phyloP scores from a whole-genome alignment of 2,113 vertebrate species.

The Heterocephalus glaber region DNA sequence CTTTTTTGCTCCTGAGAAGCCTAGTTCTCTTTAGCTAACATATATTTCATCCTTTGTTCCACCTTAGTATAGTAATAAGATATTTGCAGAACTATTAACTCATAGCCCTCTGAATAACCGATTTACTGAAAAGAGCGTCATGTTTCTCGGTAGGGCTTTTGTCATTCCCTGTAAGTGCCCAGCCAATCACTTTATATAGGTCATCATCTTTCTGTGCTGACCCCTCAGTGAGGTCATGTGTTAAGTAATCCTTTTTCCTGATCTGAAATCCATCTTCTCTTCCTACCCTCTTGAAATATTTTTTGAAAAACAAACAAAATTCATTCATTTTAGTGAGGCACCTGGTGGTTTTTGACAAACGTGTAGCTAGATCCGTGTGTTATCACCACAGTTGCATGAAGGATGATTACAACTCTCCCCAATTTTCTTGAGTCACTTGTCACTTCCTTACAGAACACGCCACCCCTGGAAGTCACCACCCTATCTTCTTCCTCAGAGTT shows the following conservation, averaged over 20 bases:
- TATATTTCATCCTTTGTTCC: neutral
- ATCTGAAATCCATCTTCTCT: neutral
- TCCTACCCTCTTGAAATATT: neutral
- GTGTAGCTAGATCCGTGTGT: neutral
- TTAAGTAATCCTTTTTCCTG: neutral
- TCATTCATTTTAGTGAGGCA: neutral
- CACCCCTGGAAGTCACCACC: neutral
- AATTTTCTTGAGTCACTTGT: neutral
- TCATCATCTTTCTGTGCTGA: neutral
- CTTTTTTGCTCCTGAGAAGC: neutral
- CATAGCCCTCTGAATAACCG: neutral
- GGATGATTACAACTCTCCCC: neutral
- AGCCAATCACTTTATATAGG: neutral
- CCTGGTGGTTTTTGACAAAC: neutral
- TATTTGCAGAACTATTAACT: neutral
- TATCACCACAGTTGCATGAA: neutral
- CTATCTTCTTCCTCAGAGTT: neutral
- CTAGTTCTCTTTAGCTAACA: neutral
- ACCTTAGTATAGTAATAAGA: neutral
- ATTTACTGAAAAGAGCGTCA: neutral
- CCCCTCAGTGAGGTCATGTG: neutral
- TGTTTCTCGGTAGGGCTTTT: neutral
- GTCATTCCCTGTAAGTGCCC: neutral
- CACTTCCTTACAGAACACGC: neutral
- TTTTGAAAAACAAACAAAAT: neutral